Base-by-base conservation (phyloP, 2,888 invertebrate genomes). In the Drosophila neotestacea region DNA sequence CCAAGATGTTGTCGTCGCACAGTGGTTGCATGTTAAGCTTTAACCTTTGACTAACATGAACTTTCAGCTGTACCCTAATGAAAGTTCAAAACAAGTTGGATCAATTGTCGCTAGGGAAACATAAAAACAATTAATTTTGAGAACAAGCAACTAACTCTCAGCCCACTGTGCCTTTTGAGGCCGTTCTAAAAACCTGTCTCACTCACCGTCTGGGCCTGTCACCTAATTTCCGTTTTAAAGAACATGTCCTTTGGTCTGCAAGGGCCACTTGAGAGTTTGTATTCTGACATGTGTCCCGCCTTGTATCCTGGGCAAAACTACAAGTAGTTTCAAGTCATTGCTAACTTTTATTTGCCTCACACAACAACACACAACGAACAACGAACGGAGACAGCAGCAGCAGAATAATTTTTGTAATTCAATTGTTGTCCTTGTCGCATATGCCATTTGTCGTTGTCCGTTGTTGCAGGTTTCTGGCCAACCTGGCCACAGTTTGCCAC, bases 141-240 rank as follows among this genome's bases (percentile, higher is more conserved):
- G 9, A 10, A 28, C 4, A 13, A 11, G 5, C 44, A n/a, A 60
- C 34, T 30, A 11, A 1, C 22, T 38, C 27, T 28, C 4, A 9
- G 2, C 3, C 56, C 75, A 77, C 66, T 63, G 77, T 75, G 51
- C 54, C 48, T 55, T 64, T 79, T 47, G 60, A 73, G 67, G 59
- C 62, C 36, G 70, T 30, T 30, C 36, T 38, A 61, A 58, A 55
- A 69, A 46, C 48, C 47, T 56, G 65, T 63, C 68, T 75, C 68
- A 76, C 36, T 62, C 59, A 46, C 47, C 82, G 80, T 67, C 83
- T 76, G 85, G 68, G 73, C 77, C 87, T 86, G 86, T 86, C 89
- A 89, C 86, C 86, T 89, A 89, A 86, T 86, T 86, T 86, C 86
- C 86, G 86, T 85, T 86, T 80, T 87, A 71, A 78, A 70, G 74